Conservation (phyloP, 2,888 invertebrate genomes). For the Lepidochrysops patricia region DNA sequence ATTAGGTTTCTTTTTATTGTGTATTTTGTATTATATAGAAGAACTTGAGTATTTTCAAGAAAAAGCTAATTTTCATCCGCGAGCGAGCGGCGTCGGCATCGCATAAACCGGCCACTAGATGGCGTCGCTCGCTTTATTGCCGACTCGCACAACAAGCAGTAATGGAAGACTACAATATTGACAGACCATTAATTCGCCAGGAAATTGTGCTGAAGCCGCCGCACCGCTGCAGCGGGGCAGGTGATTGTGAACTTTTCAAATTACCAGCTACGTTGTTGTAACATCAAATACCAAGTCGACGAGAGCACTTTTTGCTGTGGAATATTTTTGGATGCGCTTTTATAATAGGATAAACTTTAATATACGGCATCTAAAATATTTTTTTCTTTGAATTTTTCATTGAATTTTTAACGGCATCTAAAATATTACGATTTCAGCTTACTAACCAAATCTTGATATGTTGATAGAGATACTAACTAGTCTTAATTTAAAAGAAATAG, state of each 20-base stretch:
- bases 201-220: slow-evolving; percentile 69
- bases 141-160: slow-evolving; percentile 64
- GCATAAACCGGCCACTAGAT: slow-evolving; percentile 59
- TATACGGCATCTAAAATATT: background rate
- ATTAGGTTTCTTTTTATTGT: no score
- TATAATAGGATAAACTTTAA: background rate
- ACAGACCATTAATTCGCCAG: slow-evolving; percentile 73
- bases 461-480: no score
- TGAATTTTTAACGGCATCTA: background rate
- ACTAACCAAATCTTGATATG: no score
- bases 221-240: slow-evolving; percentile 47
- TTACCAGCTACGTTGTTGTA: slow-evolving; percentile 65
- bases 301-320: slow-evolving; percentile 32
- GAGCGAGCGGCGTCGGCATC: slow-evolving; percentile 38
- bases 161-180: slow-evolving; percentile 70
- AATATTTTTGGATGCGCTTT: background rate
- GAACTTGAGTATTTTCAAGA: no score
- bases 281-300: slow-evolving; percentile 41
- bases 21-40: no score
- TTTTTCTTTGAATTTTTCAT: background rate
- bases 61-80: background rate
- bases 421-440: no score
- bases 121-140: slow-evolving; percentile 60
- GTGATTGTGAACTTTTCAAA: slow-evolving; percentile 74
- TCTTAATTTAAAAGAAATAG: background rate